phyloP scores from a whole-genome alignment of 2,888 invertebrate genomes.

The Choreutis nemorana region DNA sequence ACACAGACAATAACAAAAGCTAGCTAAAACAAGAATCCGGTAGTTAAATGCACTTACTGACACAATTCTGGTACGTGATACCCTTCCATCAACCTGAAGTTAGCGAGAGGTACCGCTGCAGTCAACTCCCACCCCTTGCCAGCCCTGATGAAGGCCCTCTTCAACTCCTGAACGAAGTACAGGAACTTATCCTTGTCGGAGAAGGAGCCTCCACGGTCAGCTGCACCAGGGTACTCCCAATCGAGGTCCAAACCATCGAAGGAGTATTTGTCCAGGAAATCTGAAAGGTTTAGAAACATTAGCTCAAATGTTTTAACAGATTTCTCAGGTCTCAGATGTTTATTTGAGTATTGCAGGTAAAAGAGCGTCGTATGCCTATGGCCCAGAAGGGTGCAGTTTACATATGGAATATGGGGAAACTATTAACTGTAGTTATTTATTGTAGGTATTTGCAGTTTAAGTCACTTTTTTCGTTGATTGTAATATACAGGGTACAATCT shows the following conservation, averaged over 20 bases:
- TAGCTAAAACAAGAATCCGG: too few species aligned
- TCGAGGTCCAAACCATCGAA: conserved; percentile 90
- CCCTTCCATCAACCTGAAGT: conserved; percentile 86
- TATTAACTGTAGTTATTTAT: too few species aligned
- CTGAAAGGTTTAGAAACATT: conserved; percentile 39
- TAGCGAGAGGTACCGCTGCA: conserved; percentile 88
- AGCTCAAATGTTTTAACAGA: too few species aligned
- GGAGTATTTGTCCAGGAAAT: conserved; percentile 76
- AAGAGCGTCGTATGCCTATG: too few species aligned
- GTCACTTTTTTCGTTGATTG: too few species aligned
- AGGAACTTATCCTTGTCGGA: conserved; percentile 85
- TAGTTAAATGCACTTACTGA: conserved; percentile 82
- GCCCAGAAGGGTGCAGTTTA: too few species aligned
- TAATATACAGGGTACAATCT: too few species aligned
- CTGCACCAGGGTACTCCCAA: conserved; percentile 92
- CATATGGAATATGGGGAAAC: too few species aligned
- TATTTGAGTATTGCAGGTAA: too few species aligned
- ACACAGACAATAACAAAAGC: too few species aligned
- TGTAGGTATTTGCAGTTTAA: too few species aligned
- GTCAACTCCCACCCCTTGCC: conserved; percentile 86
- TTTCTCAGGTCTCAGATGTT: too few species aligned
- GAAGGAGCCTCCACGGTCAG: conserved; percentile 84
- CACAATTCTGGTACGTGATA: conserved; percentile 91
- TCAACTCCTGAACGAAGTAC: conserved; percentile 82
- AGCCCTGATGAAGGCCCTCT: conserved; percentile 78